Evolutionary conservation across 2,797 vertebrate species (phyloP).

Genomic region (Takifugu rubripes): DNA sequence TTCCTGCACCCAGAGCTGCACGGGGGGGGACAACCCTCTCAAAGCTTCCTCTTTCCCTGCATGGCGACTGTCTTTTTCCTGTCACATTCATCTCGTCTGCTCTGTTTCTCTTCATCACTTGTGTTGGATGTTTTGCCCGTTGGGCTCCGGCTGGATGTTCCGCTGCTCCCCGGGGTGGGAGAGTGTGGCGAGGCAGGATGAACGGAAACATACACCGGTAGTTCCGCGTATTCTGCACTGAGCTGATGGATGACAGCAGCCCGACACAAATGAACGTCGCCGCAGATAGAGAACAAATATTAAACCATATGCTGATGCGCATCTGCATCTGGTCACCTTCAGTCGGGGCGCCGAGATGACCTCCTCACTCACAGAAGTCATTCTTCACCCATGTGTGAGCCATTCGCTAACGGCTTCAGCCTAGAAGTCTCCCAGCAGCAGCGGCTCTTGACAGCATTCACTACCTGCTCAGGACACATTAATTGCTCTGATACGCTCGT

Average conservation of each 20-base stretch:
- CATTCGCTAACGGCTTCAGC: too few relatives aligned
- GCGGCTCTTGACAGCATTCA: too few relatives aligned
- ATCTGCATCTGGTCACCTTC: too few relatives aligned
- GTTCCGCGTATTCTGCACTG: constrained; percentile 1
- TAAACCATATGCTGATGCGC: background rate
- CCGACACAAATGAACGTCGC: background rate
- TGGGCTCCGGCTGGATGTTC: constrained; percentile 11
- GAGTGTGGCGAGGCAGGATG: background rate
- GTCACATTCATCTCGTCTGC: constrained; percentile 20
- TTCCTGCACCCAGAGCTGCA: constrained; percentile 13
- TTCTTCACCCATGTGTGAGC: too few relatives aligned
- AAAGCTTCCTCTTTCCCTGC: constrained; percentile 5
- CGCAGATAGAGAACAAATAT: background rate
- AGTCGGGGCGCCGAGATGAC: too few relatives aligned
- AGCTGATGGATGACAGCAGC: background rate
- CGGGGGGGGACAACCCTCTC: constrained; percentile 2
- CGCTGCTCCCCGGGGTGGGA: constrained; percentile 27
- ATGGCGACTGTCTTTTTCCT: constrained; percentile 11
- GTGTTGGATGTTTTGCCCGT: constrained; percentile 21
- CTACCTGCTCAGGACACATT: too few relatives aligned
- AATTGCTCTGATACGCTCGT: too few relatives aligned
- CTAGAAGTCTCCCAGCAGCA: too few relatives aligned
- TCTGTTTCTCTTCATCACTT: constrained; percentile 2
- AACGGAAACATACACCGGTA: background rate
- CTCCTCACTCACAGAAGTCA: too few relatives aligned